Evolutionary conservation across 2,113 vertebrate genomes (phyloP).

Genomic region (Aldabrachelys gigantea): DNA sequence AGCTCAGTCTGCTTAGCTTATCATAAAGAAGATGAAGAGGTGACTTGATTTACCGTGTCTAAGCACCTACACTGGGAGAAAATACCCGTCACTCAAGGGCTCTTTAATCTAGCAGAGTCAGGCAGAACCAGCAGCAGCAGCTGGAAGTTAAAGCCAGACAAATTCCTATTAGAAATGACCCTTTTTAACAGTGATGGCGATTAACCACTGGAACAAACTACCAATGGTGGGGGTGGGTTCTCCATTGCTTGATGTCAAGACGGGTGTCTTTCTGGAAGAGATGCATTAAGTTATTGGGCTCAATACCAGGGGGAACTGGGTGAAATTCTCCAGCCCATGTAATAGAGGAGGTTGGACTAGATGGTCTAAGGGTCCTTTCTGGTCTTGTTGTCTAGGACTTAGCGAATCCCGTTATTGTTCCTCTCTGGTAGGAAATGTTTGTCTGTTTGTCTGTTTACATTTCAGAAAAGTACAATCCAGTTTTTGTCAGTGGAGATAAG

Average conservation of each 20-base stretch:
- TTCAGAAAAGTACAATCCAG: constrained; percentile 56
- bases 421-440: rapidly evolving
- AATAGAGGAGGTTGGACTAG: background rate
- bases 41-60: background rate
- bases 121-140: background rate
- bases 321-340: background rate
- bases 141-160: background rate
- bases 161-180: background rate
- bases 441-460: background rate
- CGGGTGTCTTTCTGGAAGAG: background rate
- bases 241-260: rapidly evolving
- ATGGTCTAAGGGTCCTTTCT: background rate
- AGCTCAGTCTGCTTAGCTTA: background rate
- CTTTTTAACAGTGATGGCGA: background rate
- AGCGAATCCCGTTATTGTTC: rapidly evolving
- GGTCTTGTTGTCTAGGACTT: too few relatives aligned
- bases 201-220: background rate
- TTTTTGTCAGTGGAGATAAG: constrained; percentile 25
- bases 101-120: background rate
- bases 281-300: background rate
- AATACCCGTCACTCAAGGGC: background rate
- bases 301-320: background rate
- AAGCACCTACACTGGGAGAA: background rate
- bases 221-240: background rate
- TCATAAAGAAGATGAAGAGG: background rate